Evolutionary conservation across 2,113 vertebrate species (phyloP).

Genomic region (Onychostoma macrolepis): DNA sequence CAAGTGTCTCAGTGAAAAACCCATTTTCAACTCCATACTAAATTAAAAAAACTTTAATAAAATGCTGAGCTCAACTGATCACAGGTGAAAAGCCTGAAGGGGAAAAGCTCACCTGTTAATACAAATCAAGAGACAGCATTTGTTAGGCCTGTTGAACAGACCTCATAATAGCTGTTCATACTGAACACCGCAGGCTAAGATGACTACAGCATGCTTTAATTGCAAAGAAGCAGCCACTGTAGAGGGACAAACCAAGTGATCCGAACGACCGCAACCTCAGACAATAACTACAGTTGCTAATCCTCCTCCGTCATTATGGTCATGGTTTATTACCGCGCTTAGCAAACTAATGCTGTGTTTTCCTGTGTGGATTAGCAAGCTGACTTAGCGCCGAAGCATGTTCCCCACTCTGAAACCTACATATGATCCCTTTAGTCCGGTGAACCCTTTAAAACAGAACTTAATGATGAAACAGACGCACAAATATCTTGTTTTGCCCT

Average conservation of each 20-base stretch:
- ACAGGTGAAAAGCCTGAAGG: constrained; percentile 37
- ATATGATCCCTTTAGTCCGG: constrained; percentile 39
- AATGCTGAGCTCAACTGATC: constrained; percentile 17
- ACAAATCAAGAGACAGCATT: constrained; percentile 75
- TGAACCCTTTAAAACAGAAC: constrained; percentile 42
- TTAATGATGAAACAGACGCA: constrained; percentile 2
- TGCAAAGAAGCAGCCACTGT: constrained; percentile 77
- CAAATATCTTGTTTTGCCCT: not conserved
- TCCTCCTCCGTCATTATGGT: constrained; percentile 80
- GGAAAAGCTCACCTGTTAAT: constrained; percentile 66
- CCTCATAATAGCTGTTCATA: constrained; percentile 73
- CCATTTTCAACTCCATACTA: not conserved
- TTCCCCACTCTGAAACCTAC: constrained; percentile 9
- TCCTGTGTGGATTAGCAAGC: constrained; percentile 75
- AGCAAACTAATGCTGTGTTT: constrained; percentile 80
- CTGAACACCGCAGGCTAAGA: constrained; percentile 62
- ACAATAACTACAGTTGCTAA: constrained; percentile 78
- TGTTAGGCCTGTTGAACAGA: constrained; percentile 70
- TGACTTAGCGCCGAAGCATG: constrained; percentile 23
- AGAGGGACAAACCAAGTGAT: constrained; percentile 76
- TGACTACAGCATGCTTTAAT: constrained; percentile 77
- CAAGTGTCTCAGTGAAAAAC: not conserved
- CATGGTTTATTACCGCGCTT: constrained; percentile 79
- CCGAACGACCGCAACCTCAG: constrained; percentile 73
- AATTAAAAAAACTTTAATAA: constrained; percentile 3